A percentile compares a stretch with the other conserved stretches of the same genome.
Conservation (phyloP, 2,888 invertebrate genomes). For the Rhagium mordax region DNA sequence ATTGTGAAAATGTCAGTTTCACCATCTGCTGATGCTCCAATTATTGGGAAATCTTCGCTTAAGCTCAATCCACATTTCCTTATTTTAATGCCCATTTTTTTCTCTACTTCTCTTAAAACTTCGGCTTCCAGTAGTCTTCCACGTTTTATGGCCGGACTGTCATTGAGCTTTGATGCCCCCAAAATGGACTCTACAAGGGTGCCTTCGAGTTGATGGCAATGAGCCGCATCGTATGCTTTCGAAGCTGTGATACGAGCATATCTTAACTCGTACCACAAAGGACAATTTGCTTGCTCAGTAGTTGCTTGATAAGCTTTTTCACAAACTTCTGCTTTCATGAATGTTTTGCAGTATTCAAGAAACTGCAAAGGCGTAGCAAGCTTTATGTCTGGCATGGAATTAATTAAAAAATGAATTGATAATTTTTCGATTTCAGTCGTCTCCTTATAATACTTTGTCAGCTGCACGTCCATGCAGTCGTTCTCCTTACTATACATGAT, state of each 20-base stretch:
- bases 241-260: slow-evolving; percentile 29
- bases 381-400: too few relatives aligned
- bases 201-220: slow-evolving; percentile 18
- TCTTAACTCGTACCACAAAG: slow-evolving; percentile 24
- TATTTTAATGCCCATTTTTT: background rate
- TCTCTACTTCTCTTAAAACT: background rate
- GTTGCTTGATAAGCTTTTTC: background rate
- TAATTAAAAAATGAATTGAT: background rate
- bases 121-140: background rate
- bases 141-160: slow-evolving; percentile 19
- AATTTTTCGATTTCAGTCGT: background rate
- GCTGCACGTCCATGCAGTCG: background rate
- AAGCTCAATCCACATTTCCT: background rate
- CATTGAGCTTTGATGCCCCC: slow-evolving; percentile 21
- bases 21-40: too few relatives aligned
- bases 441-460: background rate
- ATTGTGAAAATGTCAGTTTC: too few relatives aligned
- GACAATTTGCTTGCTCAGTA: background rate
- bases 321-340: background rate
- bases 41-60: too few relatives aligned
- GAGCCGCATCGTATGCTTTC: slow-evolving; percentile 6
- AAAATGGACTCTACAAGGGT: too few relatives aligned
- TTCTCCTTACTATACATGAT: background rate
- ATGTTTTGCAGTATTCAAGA: background rate
- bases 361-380: background rate